Percentiles rank a stretch among this genome's conserved stretches.
phyloP scores from a whole-genome alignment of 2,797 vertebrate genomes.

The Protosalanx chinensis region DNA sequence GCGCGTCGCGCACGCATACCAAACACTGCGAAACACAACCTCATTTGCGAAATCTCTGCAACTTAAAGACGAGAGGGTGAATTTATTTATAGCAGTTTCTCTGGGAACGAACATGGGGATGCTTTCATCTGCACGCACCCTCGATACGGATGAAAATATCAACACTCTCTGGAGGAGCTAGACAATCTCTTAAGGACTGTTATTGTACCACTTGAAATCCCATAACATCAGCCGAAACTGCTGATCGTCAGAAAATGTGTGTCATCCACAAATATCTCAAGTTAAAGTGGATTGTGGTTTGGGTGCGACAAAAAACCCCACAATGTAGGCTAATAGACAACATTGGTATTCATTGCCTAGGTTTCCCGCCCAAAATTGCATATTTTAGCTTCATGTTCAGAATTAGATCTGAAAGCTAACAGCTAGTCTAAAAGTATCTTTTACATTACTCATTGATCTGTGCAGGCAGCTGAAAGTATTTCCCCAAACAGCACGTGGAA shows the following conservation, averaged over 20 bases:
- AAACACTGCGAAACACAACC: slow-evolving; percentile 10
- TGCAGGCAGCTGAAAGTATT: not conserved
- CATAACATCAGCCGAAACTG: not conserved
- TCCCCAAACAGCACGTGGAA: no score
- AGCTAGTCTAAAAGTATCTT: not conserved
- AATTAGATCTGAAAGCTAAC: not conserved
- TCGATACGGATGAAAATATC: slow-evolving; percentile 7
- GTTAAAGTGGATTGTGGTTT: not conserved
- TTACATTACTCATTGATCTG: not conserved
- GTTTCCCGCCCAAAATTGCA: not conserved
- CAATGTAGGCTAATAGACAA: not conserved
- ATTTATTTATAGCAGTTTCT: not conserved
- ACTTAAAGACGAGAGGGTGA: not conserved
- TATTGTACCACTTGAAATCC: not conserved
- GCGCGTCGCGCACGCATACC: slow-evolving; percentile 15
- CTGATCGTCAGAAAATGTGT: slow-evolving; percentile 9
- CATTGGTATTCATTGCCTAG: not conserved
- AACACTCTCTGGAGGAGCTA: not conserved
- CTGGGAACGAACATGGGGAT: not conserved
- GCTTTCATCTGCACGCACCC: slow-evolving; percentile 8
- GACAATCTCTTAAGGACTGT: not conserved
- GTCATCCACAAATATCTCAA: not conserved
- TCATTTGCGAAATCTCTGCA: slow-evolving; percentile 3
- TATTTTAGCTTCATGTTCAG: not conserved
- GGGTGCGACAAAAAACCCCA: not conserved